These are phyloP conservation scores for Aegotheles bennettii DNA, from an alignment of 2,113 vertebrate species.

Conservation along the genomic window DNA sequence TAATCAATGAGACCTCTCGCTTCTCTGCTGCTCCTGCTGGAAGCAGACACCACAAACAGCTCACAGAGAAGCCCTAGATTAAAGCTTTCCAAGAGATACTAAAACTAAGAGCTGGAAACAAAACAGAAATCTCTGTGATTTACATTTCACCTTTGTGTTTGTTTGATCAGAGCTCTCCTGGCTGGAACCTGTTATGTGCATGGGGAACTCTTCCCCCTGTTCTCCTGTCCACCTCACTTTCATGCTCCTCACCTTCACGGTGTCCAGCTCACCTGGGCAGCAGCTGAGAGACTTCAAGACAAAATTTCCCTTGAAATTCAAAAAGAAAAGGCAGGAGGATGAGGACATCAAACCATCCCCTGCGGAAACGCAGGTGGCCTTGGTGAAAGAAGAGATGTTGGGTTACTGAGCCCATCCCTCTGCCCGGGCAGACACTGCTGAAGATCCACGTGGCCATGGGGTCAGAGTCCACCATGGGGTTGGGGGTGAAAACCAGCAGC, in stretches of 20 bases:
- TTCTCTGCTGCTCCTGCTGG: not conserved
- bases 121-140: not conserved
- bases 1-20: not conserved
- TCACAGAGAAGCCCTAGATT: not conserved
- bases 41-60: not conserved
- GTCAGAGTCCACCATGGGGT: not conserved
- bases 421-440: too few species aligned
- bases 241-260: not conserved
- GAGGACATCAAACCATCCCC: not conserved
- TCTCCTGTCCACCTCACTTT: not conserved
- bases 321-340: not conserved
- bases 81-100: not conserved
- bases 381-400: too few species aligned
- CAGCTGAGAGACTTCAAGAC: not conserved
- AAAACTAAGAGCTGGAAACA: not conserved
- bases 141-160: not conserved
- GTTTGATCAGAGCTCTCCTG: not conserved
- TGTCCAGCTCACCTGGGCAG: not conserved
- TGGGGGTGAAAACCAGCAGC: not conserved
- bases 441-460: too few species aligned
- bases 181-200: accelerated
- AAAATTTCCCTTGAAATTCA: not conserved
- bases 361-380: accelerated
- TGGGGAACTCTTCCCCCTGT: not conserved
- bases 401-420: too few species aligned